Conservation (phyloP, 2,888 invertebrate genomes). For the Acanthosepion esculentum region DNA sequence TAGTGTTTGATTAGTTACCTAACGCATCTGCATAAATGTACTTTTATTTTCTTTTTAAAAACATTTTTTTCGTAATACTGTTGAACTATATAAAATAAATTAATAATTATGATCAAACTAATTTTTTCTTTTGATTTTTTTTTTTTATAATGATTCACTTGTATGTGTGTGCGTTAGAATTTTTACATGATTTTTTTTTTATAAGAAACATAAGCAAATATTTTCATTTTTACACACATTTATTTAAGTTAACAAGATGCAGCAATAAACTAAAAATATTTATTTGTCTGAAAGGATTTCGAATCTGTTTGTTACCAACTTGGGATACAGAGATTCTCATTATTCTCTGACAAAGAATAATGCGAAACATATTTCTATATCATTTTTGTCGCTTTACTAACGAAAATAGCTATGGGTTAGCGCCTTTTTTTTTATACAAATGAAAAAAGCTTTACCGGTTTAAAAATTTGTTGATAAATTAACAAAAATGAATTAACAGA, state of each 20-base stretch:
- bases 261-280: no score
- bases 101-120: neutral
- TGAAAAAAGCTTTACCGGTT: neutral
- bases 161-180: neutral
- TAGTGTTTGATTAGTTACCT: neutral
- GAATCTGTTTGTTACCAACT: no score
- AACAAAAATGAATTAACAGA: neutral
- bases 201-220: no score
- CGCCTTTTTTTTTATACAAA: neutral
- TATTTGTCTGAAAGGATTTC: no score
- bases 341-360: neutral
- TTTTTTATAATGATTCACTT: neutral
- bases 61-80: neutral
- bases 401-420: neutral
- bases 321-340: no score
- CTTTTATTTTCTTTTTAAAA: neutral
- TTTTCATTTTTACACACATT: no score
- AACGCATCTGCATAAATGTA: no score
- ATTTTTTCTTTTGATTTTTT: neutral
- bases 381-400: neutral
- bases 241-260: no score
- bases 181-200: no score
- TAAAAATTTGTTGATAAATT: neutral
- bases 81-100: no score
- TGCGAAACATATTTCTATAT: neutral